Evolutionary conservation across 2,797 vertebrate genomes (phyloP).

Genomic region (Threskiornis aethiopicus): DNA sequence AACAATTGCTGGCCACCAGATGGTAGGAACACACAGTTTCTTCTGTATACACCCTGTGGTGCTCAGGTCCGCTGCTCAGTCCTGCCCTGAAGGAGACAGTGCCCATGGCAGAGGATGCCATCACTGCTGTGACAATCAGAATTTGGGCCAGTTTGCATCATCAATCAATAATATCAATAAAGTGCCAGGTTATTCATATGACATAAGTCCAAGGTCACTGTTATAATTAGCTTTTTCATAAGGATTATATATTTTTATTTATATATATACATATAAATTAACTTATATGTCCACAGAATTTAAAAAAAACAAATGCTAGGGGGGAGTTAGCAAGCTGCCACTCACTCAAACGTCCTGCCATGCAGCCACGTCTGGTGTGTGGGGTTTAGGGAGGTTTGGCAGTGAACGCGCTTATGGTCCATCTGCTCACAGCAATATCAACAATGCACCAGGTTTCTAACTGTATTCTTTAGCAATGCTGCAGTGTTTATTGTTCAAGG

Average conservation of each 20-base stretch:
- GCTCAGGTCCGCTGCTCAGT: background rate
- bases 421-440: constrained; percentile 58
- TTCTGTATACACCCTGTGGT: background rate
- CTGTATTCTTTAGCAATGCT: background rate
- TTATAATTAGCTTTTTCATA: background rate
- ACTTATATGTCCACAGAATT: background rate
- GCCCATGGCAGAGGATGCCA: background rate
- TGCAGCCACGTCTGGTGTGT: background rate
- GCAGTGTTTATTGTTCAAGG: background rate
- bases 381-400: constrained; percentile 26
- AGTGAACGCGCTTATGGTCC: background rate
- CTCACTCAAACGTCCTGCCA: background rate
- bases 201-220: fast-evolving
- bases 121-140: background rate
- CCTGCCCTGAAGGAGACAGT: background rate
- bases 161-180: background rate
- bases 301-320: background rate
- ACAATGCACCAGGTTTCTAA: constrained; percentile 29
- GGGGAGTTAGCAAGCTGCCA: background rate
- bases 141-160: background rate
- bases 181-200: background rate
- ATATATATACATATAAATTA: no score
- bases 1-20: background rate
- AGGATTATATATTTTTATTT: background rate
- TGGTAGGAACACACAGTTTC: background rate